Percentiles rank a stretch among this genome's conserved stretches.
These are phyloP conservation scores for Heteractis magnifica DNA, from an alignment of 92 coral and sea anemone species.

Conservation along the genomic window DNA sequence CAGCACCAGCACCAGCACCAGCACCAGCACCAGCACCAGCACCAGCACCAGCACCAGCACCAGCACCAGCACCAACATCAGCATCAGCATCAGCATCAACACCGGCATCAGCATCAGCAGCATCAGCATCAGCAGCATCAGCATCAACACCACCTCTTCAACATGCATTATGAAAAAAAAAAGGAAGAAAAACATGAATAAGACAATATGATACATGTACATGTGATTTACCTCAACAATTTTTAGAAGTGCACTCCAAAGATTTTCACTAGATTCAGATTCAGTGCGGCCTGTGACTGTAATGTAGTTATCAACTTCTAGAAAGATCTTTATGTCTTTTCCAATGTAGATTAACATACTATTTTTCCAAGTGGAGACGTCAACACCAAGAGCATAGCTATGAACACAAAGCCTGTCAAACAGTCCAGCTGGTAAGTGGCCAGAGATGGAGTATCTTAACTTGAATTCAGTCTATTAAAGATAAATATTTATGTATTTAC, in stretches of 20 bases:
- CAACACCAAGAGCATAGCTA: conserved; percentile 59
- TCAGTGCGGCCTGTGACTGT: conserved; percentile 66
- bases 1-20: too few relatives aligned
- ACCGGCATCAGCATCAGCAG: not conserved
- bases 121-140: too few relatives aligned
- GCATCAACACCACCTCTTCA: not conserved
- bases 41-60: too few relatives aligned
- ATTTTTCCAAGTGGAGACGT: conserved; percentile 70
- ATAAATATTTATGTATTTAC: not conserved
- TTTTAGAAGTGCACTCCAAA: conserved; percentile 65
- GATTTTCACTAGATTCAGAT: conserved; percentile 25
- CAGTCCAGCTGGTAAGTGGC: conserved; percentile 75
- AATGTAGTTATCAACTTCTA: conserved; percentile 50
- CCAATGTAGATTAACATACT: conserved; percentile 57
- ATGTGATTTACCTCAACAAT: conserved; percentile 61
- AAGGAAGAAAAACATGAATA: not conserved
- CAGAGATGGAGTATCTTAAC: conserved; percentile 45
- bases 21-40: too few relatives aligned
- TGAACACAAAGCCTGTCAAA: conserved; percentile 88
- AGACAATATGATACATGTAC: not conserved
- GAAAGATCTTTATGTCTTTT: conserved; percentile 27
- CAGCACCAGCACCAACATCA: not conserved
- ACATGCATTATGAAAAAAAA: not conserved
- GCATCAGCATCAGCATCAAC: not conserved
- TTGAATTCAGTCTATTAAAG: conserved; percentile 52